Base-by-base conservation (phyloP, 2,888 invertebrate genomes). In the Phanerotoma sp. region DNA sequence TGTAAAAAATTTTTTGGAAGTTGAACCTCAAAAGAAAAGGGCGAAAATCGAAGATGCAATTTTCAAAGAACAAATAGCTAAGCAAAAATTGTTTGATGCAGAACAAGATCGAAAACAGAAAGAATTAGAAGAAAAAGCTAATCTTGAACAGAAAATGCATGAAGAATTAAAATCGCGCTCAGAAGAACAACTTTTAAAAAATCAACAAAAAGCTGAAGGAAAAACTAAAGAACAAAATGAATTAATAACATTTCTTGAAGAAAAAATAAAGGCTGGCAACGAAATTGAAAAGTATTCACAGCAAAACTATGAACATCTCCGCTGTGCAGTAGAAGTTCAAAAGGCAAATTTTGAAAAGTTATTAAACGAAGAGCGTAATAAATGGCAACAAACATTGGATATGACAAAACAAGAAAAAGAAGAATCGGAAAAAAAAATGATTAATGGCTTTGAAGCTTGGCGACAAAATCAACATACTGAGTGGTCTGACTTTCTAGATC, bases 371-470 rank as follows among this genome's bases (percentile, higher is more conserved):
- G 83, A 83, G 58, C 81, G 74, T 62, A 72, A 79, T 10, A 81
- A 81, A 2, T 83, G 83, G 73, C 79, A 83, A 60, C 79, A 79
- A 54, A 74, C 80, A 56, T 62, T 84, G 42, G 75, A 79, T 18
- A 66, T 66, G 54, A 73, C 69, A 30, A 71, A 71, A 28, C 70
- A 71, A 35, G 81, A 81, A 48, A 75, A 84, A 44, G 79, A 81
- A 58, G 72, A 70, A 3, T 78, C 80, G 49, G 79, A 83, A 53
- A 70, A 67, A n/a, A 79, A 79, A 57, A 81, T 82, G 67, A 79
- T 79, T 55, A 79, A 81, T 49, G 69, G 78, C 18, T 75, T 80
- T 58, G 62, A 78, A 9, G 78, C 73, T 28, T 81, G 81, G 67
- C 79, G 77, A 65, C 70, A 78, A 41, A 78, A 62, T 61, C 80